Base-by-base conservation (phyloP, 2,113 vertebrate genomes). In the Crocuta crocuta region DNA sequence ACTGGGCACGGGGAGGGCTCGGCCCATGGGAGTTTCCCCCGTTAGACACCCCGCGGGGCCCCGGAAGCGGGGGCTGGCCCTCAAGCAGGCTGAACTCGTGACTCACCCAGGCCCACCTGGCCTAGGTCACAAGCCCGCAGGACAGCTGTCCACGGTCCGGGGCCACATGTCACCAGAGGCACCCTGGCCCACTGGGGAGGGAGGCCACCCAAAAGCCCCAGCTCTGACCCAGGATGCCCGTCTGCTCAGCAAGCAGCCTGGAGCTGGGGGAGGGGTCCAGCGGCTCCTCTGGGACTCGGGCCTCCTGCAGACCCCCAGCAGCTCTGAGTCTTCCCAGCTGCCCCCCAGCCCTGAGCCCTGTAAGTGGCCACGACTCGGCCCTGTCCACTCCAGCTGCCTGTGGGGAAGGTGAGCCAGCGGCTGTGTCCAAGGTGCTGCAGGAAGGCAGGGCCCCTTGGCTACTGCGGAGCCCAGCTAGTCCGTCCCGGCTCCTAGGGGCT, bases 1-100 rank as follows among this genome's bases (percentile, higher is more conserved):
- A 43, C 21, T 1, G 1, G 61, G n/a, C n/a, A 26, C 3, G 45
- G 63, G 92, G 45, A 13, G 11, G 31, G 65, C 39, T n/a, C 11
- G 13, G 73, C 43, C 0, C 39, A 48, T 21, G 95, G 98, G 93
- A 94, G 45, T 98, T 97, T 97, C 89, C 78, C 95, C 6, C 26
- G 0, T 19, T 50, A n/a, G 0, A 0, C 0, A 5, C 95, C 93
- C 95, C 96, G 91, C 93, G 96, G 39, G 9, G 28, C 0, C 0
- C 43, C 0, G 6, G 48, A 82, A 74, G 66, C 0, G 0, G 63
- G 33, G 61, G 63, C 0, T 85, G 45, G 50, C 17, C 81, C 31
- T 0, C 1, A 23, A 9, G 16, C 0, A 0, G 35, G 26, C 4
- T 0, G 0, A 31, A 21, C 1, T 0, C 2, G 4, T 70, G 91